These are phyloP conservation scores for Heliconius hermathena DNA, from an alignment of 1,140 invertebrate genomes.

Conservation along the genomic window DNA sequence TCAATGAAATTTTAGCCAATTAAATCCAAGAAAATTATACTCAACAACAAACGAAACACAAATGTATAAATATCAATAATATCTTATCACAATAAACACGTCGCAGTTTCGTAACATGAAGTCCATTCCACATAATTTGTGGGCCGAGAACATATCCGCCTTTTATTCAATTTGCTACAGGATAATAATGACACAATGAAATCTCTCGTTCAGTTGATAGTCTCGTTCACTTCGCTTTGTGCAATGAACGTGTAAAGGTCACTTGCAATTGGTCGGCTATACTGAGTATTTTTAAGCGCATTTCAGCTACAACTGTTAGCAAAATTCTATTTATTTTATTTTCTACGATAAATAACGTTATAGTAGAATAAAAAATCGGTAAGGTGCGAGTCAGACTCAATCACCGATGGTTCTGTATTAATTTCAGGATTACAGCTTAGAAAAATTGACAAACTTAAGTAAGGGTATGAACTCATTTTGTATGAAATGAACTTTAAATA, in stretches of 20 bases:
- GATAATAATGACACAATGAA: conserved; percentile 57
- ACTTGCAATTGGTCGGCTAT: background rate
- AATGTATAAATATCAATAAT: background rate
- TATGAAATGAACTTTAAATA: too few species aligned
- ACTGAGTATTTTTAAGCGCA: background rate
- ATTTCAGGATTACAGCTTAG: too few species aligned
- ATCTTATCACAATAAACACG: conserved; percentile 16
- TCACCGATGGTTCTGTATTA: too few species aligned
- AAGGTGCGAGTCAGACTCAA: too few species aligned
- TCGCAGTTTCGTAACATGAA: conserved; percentile 42
- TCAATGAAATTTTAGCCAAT: too few species aligned
- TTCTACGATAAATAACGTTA: too few species aligned
- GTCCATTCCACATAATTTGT: conserved; percentile 53
- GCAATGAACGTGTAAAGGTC: conserved; percentile 37
- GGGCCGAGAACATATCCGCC: conserved; percentile 43
- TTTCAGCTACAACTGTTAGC: background rate
- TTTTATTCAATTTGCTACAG: conserved; percentile 65
- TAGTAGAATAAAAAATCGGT: too few species aligned
- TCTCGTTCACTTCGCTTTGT: conserved; percentile 42
- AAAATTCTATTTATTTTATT: too few species aligned
- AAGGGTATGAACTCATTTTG: too few species aligned
- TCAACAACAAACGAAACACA: too few species aligned
- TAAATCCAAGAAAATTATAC: background rate
- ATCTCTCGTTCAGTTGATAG: conserved; percentile 47
- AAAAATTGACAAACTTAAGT: too few species aligned